Conservation (phyloP, 1,140 invertebrate species). For the Euschistus heros region DNA sequence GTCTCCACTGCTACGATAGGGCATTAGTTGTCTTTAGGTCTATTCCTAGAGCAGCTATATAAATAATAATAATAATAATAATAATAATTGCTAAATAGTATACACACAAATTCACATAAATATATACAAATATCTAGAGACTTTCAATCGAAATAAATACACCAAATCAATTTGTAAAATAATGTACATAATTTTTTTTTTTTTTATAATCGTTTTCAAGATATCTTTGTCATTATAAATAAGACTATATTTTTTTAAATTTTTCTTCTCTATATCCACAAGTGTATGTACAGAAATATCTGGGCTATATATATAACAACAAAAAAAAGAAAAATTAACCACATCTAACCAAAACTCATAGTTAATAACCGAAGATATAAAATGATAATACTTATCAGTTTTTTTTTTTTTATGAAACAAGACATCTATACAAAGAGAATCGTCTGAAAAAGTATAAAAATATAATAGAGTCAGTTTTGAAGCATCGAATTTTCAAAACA, state of each 20-base stretch:
- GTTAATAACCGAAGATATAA: neutral
- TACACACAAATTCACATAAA: conserved; percentile 26
- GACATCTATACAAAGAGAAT: conserved; percentile 7
- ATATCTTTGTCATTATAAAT: conserved; percentile 5
- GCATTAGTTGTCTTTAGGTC: conserved; percentile 15
- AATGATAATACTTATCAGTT: neutral
- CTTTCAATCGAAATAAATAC: conserved; percentile 24
- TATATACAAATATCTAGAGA: conserved; percentile 20
- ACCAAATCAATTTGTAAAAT: conserved; percentile 21
- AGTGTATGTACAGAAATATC: conserved; percentile 11
- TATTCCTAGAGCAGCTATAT: conserved; percentile 10
- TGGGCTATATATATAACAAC: neutral
- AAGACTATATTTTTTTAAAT: neutral
- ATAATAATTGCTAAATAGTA: conserved; percentile 11
- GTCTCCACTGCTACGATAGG: neutral
- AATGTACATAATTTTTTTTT: conserved; percentile 17
- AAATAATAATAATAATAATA: conserved; percentile 2
- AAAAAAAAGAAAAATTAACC: too few species aligned
- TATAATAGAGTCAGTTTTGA: conserved; percentile 4
- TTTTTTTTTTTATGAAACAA: too few species aligned
- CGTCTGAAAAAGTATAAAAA: conserved; percentile 9
- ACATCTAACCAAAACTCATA: neutral
- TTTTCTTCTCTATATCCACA: conserved; percentile 3
- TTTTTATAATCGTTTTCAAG: neutral
- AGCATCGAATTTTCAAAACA: neutral